phyloP scores from a whole-genome alignment of 2,113 vertebrate genomes.

The Xenopus tropicalis region UCB_Xtro_10.0 CM004444.2:15177501-15178000 shows the following conservation, averaged over 20 bases:
- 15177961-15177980: no score
- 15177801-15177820: slow-evolving; percentile 52
- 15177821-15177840: slow-evolving; percentile 55
- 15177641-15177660: no score
- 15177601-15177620: no score
- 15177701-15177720: neutral
- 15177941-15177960: slow-evolving; percentile 59
- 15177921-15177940: slow-evolving; percentile 50
- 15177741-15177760: slow-evolving; percentile 10
- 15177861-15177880: slow-evolving; percentile 46
- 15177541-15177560: no score
- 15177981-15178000: no score
- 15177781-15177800: slow-evolving; percentile 50
- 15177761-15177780: slow-evolving; percentile 40
- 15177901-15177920: slow-evolving; percentile 53
- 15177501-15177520: no score
- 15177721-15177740: slow-evolving; percentile 4
- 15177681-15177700: neutral
- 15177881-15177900: slow-evolving; percentile 46
- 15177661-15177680: no score
- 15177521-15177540: no score
- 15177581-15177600: no score
- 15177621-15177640: no score
- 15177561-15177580: no score
- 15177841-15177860: slow-evolving; percentile 53